Conservation (phyloP, 2,113 vertebrate genomes). For the Typhlomys cinereus region DNA sequence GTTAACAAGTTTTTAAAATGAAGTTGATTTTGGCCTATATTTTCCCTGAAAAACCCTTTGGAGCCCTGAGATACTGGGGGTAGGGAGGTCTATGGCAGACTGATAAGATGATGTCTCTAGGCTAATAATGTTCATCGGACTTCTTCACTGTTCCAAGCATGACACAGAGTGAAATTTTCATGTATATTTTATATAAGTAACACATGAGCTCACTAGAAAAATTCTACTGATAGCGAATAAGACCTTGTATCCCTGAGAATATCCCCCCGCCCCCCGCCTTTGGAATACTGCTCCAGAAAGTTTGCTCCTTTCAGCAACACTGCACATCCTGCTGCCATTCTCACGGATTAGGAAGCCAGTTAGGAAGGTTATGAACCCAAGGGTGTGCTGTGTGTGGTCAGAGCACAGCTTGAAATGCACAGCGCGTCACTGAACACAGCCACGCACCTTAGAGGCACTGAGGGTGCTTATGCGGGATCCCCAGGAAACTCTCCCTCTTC, state of each 20-base stretch:
- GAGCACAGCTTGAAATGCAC: background rate
- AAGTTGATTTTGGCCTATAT: background rate
- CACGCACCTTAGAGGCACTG: background rate
- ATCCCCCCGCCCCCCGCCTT: background rate
- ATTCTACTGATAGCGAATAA: background rate
- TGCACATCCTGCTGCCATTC: accelerated
- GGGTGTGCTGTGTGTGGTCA: background rate
- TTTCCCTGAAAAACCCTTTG: background rate
- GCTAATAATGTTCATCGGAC: background rate
- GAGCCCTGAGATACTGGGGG: background rate
- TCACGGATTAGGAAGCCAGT: background rate
- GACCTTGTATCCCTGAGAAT: background rate
- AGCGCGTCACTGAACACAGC: background rate
- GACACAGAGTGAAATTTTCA: background rate
- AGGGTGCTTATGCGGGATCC: background rate
- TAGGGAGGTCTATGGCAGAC: background rate
- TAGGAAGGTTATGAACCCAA: background rate
- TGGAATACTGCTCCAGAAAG: background rate
- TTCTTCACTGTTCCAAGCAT: background rate
- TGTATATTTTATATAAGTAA: background rate
- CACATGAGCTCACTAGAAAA: background rate
- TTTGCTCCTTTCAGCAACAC: background rate
- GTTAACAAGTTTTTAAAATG: background rate
- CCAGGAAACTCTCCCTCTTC: background rate
- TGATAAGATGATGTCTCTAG: background rate